Evolutionary conservation across 2,797 vertebrate species (phyloP).

Genomic region (Xerus rutilus): DNA sequence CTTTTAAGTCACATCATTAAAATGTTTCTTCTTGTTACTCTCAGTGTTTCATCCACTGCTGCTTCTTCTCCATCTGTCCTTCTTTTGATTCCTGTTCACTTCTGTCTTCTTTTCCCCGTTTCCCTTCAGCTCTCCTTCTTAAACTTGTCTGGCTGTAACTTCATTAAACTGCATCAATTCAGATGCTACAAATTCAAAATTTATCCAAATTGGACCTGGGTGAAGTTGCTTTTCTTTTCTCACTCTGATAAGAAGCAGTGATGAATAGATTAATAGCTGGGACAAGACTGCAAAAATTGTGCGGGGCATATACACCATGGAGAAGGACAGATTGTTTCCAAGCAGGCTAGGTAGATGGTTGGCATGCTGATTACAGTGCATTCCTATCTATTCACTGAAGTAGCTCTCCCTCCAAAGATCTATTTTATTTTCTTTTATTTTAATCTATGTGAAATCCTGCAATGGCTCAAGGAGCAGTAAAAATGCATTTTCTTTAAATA

Average conservation of each 20-base stretch:
- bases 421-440: not conserved
- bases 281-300: not conserved
- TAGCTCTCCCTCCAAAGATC: slow-evolving; percentile 53
- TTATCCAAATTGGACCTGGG: slow-evolving; percentile 9
- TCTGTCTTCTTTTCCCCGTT: not conserved
- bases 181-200: slow-evolving; percentile 42
- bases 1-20: slow-evolving; percentile 56
- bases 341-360: not conserved
- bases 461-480: slow-evolving; percentile 10
- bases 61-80: not conserved
- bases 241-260: slow-evolving; percentile 48
- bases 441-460: slow-evolving; percentile 35
- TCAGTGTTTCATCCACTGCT: not conserved
- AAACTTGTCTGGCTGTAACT: slow-evolving; percentile 44
- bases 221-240: slow-evolving; percentile 8
- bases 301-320: fast-evolving
- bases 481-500: slow-evolving; percentile 44
- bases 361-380: slow-evolving; percentile 38
- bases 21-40: slow-evolving; percentile 58
- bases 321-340: slow-evolving; percentile 30
- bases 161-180: slow-evolving; percentile 10
- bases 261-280: slow-evolving; percentile 53
- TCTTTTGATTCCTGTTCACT: slow-evolving; percentile 9
- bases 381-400: slow-evolving; percentile 54
- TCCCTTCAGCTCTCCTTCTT: not conserved